A percentile compares a stretch with the other conserved stretches of the same genome.
These are phyloP conservation scores for Chrysomela aeneicollis DNA, from an alignment of 2,888 invertebrate genomes.

Conservation along the genomic window DNA sequence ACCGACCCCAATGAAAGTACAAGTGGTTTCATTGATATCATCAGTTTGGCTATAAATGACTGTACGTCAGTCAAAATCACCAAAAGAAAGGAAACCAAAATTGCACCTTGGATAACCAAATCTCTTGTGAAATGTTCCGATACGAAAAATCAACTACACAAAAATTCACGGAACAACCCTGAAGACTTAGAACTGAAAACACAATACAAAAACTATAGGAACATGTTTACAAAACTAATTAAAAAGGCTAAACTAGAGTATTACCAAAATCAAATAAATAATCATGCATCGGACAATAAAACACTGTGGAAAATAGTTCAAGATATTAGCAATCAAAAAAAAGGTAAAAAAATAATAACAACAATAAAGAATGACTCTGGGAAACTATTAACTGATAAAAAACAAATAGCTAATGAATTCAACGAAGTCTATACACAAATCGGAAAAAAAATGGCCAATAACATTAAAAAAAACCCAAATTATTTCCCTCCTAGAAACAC, in stretches of 20 bases:
- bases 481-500: neutral
- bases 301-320: neutral
- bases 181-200: neutral
- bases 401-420: neutral
- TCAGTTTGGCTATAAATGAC: neutral
- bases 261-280: neutral
- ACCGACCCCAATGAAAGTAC: neutral
- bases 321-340: neutral
- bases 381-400: neutral
- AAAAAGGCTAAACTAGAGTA: neutral
- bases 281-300: neutral
- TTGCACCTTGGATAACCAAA: conserved; percentile 2
- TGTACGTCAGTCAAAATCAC: neutral
- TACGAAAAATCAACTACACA: neutral
- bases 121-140: neutral
- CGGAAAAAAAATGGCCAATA: neutral
- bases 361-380: neutral
- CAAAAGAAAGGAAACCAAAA: neutral
- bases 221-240: neutral
- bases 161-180: neutral
- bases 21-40: neutral
- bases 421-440: neutral
- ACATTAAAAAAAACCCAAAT: conserved; percentile 8
- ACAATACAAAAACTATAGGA: neutral
- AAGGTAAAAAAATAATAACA: neutral